Evolutionary conservation across 2,113 vertebrate species (phyloP).

Genomic region (Melanostigma gelatinosum): DNA sequence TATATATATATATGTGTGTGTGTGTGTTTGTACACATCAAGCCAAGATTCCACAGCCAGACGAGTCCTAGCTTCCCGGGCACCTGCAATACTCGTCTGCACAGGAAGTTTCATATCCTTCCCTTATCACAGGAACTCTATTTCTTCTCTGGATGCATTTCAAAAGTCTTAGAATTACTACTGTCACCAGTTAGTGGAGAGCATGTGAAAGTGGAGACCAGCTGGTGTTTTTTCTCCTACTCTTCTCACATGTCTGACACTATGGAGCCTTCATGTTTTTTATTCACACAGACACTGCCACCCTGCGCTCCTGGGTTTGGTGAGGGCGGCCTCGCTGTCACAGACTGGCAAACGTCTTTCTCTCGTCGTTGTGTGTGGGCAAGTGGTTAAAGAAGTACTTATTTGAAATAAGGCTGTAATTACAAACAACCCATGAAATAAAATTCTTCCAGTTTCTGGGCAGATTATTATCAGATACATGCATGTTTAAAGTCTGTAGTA

Average conservation of each 20-base stretch:
- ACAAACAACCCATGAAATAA: conserved; percentile 6
- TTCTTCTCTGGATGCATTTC: conserved; percentile 84
- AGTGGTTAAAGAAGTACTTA: conserved; percentile 43
- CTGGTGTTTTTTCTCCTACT: conserved; percentile 74
- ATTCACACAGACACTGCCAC: conserved; percentile 69
- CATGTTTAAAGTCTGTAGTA: background rate
- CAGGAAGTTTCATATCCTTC: conserved; percentile 91
- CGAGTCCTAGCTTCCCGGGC: conserved; percentile 76
- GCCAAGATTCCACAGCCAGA: conserved; percentile 85
- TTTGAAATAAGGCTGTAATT: conserved; percentile 29
- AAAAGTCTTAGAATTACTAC: conserved; percentile 82
- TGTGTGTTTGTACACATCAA: conserved; percentile 73
- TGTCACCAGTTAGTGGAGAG: conserved; percentile 71
- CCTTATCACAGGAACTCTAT: conserved; percentile 84
- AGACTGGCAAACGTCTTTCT: conserved; percentile 68
- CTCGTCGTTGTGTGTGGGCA: conserved; percentile 53
- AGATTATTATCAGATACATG: background rate
- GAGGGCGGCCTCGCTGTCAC: conserved; percentile 65
- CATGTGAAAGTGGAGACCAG: conserved; percentile 78
- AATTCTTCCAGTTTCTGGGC: background rate
- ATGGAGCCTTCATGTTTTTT: conserved; percentile 70
- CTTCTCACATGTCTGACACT: conserved; percentile 76
- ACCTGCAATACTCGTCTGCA: conserved; percentile 86
- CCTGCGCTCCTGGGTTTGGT: conserved; percentile 65
- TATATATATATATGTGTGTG: background rate